Base-by-base conservation (phyloP, 2,888 invertebrate species). In the Ommatoiulus sabulosus region DNA sequence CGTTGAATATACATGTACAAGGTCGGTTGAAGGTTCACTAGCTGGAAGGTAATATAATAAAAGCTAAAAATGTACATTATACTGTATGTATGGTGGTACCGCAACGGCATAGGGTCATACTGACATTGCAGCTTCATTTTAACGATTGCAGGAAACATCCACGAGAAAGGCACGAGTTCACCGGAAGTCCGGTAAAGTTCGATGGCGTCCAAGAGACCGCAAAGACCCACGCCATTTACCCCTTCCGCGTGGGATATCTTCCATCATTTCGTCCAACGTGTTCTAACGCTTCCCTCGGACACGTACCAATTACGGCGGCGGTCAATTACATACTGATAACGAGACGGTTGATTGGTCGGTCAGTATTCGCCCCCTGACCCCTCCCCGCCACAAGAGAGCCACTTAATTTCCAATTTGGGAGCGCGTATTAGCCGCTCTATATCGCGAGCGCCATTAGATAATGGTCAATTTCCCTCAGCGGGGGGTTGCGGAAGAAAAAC, bases 321-420 rank as follows among this genome's bases (percentile, higher is more conserved):
- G 63, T 63, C 63, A 63, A 20, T 63, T 63, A 63, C 63, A 63
- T 63, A 63, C 63, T n/a, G 63, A 63, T 63, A 63, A 63, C 63
- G n/a, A 63, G 63, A 52, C 8, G 52, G 12, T 8, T 52, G 15
- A 52, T 52, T 52, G 15, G 8, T 63, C 63, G 63, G 63, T 20
- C 63, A 63, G n/a, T n/a, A 63, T 63, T 63, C 63, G 63, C 63
- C 63, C 63, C 63, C 63, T 63, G 63, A 63, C 63, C 63, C 63
- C 63, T n/a, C 63, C n/a, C 63, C 12, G 12, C 57, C 57, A 4
- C 57, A 12, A 57, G 12, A 4, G 52, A 52, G 63, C n/a, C 5
- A n/a, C 63, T 15, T 57, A 48, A 48, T 48, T 48, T 48, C 48
- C 48, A 48, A 48, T 48, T 48, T 48, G 48, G 48, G 63, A 63